Evolutionary conservation across 2,888 invertebrate species (phyloP).

Genomic region (Trachelus iudaicus): DNA sequence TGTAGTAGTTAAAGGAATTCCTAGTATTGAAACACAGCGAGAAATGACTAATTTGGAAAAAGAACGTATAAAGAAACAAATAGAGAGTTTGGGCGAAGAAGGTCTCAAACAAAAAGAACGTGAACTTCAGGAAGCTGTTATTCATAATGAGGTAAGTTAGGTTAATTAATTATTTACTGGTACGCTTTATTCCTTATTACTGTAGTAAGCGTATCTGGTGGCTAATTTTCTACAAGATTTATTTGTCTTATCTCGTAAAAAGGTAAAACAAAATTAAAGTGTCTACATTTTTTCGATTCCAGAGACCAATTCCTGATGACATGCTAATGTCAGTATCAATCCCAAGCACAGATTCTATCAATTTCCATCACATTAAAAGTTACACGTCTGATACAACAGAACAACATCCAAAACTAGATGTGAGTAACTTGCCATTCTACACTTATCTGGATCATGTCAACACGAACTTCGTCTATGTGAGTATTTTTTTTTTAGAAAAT

Average conservation of each 20-base stretch:
- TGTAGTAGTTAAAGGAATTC: slow-evolving; percentile 74
- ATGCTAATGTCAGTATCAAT: slow-evolving; percentile 81
- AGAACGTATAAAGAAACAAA: slow-evolving; percentile 75
- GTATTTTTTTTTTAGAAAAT: slow-evolving; percentile 52
- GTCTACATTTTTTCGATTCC: slow-evolving; percentile 17
- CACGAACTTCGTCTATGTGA: slow-evolving; percentile 87
- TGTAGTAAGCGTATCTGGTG: too few relatives aligned
- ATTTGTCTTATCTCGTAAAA: background rate
- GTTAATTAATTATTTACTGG: too few relatives aligned
- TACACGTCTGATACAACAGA: slow-evolving; percentile 65
- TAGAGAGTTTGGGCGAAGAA: slow-evolving; percentile 72
- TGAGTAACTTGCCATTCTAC: slow-evolving; percentile 76
- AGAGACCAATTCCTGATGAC: slow-evolving; percentile 78
- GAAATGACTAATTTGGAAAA: slow-evolving; percentile 80
- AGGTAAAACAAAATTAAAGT: slow-evolving; percentile 2
- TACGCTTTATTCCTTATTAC: too few relatives aligned
- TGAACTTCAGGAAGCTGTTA: slow-evolving; percentile 75
- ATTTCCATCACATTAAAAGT: slow-evolving; percentile 73
- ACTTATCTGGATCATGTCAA: slow-evolving; percentile 83
- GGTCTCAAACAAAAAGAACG: slow-evolving; percentile 76
- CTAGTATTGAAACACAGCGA: slow-evolving; percentile 73
- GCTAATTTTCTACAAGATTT: too few relatives aligned
- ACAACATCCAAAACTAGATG: slow-evolving; percentile 70
- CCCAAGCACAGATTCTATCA: slow-evolving; percentile 78
- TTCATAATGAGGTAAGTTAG: slow-evolving; percentile 76